Evolutionary conservation across 2,888 invertebrate genomes (phyloP).

Genomic region (Cyclophora albipunctata): DNA sequence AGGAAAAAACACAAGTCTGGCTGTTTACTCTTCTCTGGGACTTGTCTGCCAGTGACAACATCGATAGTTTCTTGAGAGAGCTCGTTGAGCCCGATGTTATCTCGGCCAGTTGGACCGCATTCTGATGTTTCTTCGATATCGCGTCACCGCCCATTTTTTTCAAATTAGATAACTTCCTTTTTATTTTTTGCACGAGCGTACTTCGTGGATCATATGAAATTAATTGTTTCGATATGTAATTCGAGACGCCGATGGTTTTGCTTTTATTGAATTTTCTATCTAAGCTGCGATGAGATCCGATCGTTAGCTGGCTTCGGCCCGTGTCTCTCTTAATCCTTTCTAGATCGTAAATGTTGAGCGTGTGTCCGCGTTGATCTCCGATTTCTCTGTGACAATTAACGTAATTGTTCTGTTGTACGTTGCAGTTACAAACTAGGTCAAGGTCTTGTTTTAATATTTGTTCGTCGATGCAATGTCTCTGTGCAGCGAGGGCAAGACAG

Average conservation of each 20-base stretch:
- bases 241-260: slow-evolving; percentile 64
- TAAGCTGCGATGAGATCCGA: slow-evolving; percentile 63
- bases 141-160: slow-evolving; percentile 68
- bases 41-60: slow-evolving; percentile 65
- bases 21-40: slow-evolving; percentile 60
- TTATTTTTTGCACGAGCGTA: slow-evolving; percentile 68
- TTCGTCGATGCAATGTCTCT: slow-evolving; percentile 55
- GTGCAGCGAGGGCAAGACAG: slow-evolving; percentile 62
- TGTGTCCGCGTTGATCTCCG: slow-evolving; percentile 53
- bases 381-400: slow-evolving; percentile 54
- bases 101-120: slow-evolving; percentile 66
- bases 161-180: slow-evolving; percentile 67
- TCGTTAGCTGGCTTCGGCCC: slow-evolving; percentile 45
- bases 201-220: slow-evolving; percentile 68
- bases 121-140: slow-evolving; percentile 65
- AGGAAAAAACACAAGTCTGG: slow-evolving; percentile 61
- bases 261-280: slow-evolving; percentile 67
- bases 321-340: slow-evolving; percentile 63
- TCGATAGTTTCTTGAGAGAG: slow-evolving; percentile 65
- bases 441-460: slow-evolving; percentile 60
- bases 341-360: slow-evolving; percentile 63
- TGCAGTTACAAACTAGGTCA: slow-evolving; percentile 67
- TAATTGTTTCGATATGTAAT: slow-evolving; percentile 68
- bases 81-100: slow-evolving; percentile 63
- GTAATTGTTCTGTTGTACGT: slow-evolving; percentile 63